Evolutionary conservation across 1,140 invertebrate species (phyloP).

Genomic region (Cyphomyrmex costatus): DNA sequence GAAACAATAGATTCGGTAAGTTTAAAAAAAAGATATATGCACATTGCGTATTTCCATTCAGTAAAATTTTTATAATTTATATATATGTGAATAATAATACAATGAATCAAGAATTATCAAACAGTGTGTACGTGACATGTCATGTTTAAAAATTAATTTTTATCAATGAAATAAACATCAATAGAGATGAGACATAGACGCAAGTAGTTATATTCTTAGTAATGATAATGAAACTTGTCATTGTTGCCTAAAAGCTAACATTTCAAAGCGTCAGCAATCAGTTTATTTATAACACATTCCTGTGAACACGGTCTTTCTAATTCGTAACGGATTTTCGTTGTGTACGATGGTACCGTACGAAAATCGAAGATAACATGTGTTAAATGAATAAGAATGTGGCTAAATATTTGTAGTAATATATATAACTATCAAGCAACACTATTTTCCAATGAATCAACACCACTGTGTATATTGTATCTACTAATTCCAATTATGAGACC

Average conservation of each 20-base stretch:
- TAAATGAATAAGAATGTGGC: conserved; percentile 47
- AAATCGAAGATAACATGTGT: conserved; percentile 40
- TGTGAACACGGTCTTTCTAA: conserved; percentile 13
- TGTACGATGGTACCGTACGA: conserved; percentile 49
- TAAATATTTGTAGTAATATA: conserved; percentile 22
- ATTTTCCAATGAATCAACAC: conserved; percentile 60
- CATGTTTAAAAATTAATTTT: conserved; percentile 44
- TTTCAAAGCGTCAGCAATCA: conserved; percentile 47
- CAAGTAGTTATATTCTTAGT: conserved; percentile 30
- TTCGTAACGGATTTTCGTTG: conserved; percentile 23
- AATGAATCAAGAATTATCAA: conserved; percentile 30
- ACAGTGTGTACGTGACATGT: background rate
- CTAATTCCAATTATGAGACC: conserved; percentile 49
- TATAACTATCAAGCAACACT: conserved; percentile 43
- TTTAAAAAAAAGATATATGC: conserved; percentile 67
- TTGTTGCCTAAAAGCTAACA: conserved; percentile 38
- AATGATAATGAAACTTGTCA: conserved; percentile 35
- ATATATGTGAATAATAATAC: conserved; percentile 2
- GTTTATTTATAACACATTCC: conserved; percentile 46
- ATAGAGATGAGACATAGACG: conserved; percentile 19
- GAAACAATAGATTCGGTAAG: conserved; percentile 49
- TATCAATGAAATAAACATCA: conserved; percentile 14
- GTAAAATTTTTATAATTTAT: conserved; percentile 22
- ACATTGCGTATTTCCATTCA: conserved; percentile 35
- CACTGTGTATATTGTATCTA: conserved; percentile 54